Conservation (phyloP, 2,888 invertebrate species). For the Trichopoda pennipes region DNA sequence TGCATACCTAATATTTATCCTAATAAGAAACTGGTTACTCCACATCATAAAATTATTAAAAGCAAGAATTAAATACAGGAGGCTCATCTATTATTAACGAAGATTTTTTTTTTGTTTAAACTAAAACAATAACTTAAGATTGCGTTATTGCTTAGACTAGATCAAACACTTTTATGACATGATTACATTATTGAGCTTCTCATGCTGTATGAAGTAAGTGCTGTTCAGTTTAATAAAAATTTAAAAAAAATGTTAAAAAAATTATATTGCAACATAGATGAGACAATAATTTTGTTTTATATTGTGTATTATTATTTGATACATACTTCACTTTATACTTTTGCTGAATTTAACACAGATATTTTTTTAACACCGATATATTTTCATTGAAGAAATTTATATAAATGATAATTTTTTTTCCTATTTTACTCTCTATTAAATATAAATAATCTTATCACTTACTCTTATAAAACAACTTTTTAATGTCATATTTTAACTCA, state of each 20-base stretch:
- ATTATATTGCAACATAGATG: constrained; percentile 8
- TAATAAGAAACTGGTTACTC: background rate
- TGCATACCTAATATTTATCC: background rate
- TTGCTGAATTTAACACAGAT: constrained; percentile 48
- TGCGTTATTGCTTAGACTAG: background rate
- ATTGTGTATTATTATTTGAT: constrained; percentile 34
- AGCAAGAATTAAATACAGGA: constrained; percentile 23
- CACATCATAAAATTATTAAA: background rate
- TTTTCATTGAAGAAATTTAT: constrained; percentile 14
- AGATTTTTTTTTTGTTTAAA: no score
- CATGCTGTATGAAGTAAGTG: background rate
- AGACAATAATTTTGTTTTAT: constrained; percentile 13
- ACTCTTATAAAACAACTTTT: constrained; percentile 4
- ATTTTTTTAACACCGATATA: constrained; percentile 10
- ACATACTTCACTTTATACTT: constrained; percentile 1
- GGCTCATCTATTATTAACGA: no score
- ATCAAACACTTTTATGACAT: constrained; percentile 26
- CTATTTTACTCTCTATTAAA: constrained; percentile 16
- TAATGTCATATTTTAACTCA: constrained; percentile 21
- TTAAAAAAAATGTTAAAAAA: background rate
- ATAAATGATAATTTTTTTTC: constrained; percentile 28
- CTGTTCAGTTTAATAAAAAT: background rate
- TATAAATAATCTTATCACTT: background rate
- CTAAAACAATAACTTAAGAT: no score
- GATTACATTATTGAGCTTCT: constrained; percentile 22